phyloP scores from a whole-genome alignment of 2,797 vertebrate genomes.

The Rousettus madagascariensis region DNA sequence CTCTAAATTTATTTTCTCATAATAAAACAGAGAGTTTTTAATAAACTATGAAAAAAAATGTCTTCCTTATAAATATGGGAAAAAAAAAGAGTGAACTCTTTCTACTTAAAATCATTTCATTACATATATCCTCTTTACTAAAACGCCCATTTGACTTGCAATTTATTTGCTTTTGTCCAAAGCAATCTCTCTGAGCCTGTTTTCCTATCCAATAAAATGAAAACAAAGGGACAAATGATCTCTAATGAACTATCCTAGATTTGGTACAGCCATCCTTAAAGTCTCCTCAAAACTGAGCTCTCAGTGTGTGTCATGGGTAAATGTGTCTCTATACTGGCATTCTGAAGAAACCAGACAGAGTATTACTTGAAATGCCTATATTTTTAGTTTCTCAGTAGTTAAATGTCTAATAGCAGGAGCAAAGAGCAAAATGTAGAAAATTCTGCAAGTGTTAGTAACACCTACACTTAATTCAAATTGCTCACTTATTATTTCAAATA shows the following conservation, averaged over 20 bases:
- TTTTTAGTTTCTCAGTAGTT: constrained; percentile 34
- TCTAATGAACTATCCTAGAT: neutral
- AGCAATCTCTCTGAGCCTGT: neutral
- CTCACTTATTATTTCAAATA: constrained; percentile 33
- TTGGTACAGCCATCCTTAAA: neutral
- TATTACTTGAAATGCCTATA: neutral
- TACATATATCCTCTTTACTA: neutral
- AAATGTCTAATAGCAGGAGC: neutral
- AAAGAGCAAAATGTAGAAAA: constrained; percentile 58
- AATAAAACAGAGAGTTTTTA: neutral
- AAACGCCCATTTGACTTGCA: constrained; percentile 5
- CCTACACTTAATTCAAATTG: constrained; percentile 15
- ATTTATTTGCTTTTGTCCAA: neutral
- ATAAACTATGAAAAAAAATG: neutral
- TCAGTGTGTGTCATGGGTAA: neutral
- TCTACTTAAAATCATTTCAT: neutral
- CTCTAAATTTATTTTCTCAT: neutral
- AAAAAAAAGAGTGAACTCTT: neutral
- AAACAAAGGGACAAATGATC: neutral
- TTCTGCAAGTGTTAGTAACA: constrained; percentile 53
- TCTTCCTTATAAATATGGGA: neutral
- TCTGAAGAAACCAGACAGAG: neutral
- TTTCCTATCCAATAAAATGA: neutral
- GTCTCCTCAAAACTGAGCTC: neutral
- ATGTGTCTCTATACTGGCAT: neutral